phyloP scores from a whole-genome alignment of 2,888 invertebrate genomes.

The Drosophila merina region DNA sequence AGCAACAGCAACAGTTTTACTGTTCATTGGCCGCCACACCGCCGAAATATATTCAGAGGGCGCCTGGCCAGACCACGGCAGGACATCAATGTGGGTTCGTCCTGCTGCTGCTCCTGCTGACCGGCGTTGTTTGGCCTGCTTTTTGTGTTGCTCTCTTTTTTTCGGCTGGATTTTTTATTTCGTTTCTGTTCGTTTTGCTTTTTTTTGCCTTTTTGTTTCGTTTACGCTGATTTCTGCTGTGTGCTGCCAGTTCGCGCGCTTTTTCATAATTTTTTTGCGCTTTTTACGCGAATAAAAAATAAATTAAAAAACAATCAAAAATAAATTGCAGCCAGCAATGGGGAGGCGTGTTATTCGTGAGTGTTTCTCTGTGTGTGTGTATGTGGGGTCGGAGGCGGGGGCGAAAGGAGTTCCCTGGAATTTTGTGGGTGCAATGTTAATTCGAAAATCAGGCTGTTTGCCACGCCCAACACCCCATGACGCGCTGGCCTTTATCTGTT shows the following conservation, averaged over 20 bases:
- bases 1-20: slow-evolving; percentile 70
- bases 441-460: slow-evolving; percentile 66
- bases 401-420: slow-evolving; percentile 20
- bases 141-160: slow-evolving; percentile 40
- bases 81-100: slow-evolving; percentile 53
- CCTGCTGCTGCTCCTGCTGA: slow-evolving; percentile 55
- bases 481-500: slow-evolving; percentile 66
- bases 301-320: slow-evolving; percentile 78
- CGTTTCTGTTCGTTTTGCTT: slow-evolving; percentile 23
- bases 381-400: not conserved
- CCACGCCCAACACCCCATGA: slow-evolving; percentile 45
- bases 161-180: slow-evolving; percentile 44
- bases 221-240: slow-evolving; percentile 63
- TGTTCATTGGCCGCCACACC: slow-evolving; percentile 68
- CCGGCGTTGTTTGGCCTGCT: slow-evolving; percentile 65
- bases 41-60: slow-evolving; percentile 46
- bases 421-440: slow-evolving; percentile 54
- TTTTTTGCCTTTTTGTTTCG: slow-evolving; percentile 18
- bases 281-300: slow-evolving; percentile 73
- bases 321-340: slow-evolving; percentile 65
- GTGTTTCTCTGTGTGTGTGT: not conserved
- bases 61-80: slow-evolving; percentile 12
- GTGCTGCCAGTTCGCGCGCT: slow-evolving; percentile 49
- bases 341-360: slow-evolving; percentile 28
- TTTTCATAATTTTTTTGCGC: slow-evolving; percentile 55